Evolutionary conservation across 1,140 invertebrate genomes (phyloP), one percentile per base, ranked within the genome.

Genomic region (Psix sp.): DNA sequence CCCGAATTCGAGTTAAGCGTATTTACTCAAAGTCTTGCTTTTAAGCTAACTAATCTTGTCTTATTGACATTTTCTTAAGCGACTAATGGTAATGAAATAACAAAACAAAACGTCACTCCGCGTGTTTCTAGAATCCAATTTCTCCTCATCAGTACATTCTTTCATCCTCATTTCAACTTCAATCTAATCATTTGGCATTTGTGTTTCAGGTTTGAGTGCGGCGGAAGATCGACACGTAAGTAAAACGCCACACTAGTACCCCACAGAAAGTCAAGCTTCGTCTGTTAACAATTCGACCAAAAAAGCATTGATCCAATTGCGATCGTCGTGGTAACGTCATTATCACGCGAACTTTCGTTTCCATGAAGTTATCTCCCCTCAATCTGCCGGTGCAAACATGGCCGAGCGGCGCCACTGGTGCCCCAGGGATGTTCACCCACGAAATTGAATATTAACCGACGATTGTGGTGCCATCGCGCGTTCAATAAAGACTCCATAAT

Each of bases 151-250:
- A n/a, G n/a, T n/a, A n/a, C n/a, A n/a, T n/a, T n/a, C n/a, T n/a
- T n/a, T n/a, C n/a, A n/a, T n/a, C n/a, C n/a, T n/a, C n/a, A n/a
- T n/a, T n/a, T n/a, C n/a, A 18, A 24, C 9, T 24, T 24, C 9
- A 24, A 9, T 38, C 16, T 9, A 21, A 49, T 13, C n/a, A 14
- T 38, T 17, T 45, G 14, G 40, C 9, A 77, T 81, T 77, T 88
- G 79, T 86, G 86, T 90, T 88, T n/a, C 89, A 91, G 91, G 91
- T 86, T 86, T 91, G 76, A 91, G 90, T 82, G 89, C 90, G 43
- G 89, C 90, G 24, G 91, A 92, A 78, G 91, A 92, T 82, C 88
- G 91, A 87, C 90, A 91, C 89, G 91, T 91, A 81, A 91, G 91
- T 92, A 89, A 62, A 35, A 31, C 49, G 1, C 2, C 20, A 20